Conservation (phyloP, 2,888 invertebrate species). For the Cantharis rufa region DNA sequence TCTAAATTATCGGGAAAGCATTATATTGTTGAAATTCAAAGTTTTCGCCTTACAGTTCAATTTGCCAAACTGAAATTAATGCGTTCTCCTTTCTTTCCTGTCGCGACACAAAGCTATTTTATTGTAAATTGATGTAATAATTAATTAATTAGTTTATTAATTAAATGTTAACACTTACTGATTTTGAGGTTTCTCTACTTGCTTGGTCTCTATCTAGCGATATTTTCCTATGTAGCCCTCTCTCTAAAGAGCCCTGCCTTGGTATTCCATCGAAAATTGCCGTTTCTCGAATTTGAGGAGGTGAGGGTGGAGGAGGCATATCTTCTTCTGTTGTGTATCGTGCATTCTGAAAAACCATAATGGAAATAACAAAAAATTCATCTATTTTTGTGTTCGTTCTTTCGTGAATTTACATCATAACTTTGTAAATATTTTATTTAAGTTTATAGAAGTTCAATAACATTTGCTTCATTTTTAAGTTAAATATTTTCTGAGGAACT, state of each 20-base stretch:
- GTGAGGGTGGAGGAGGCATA: slow-evolving; percentile 60
- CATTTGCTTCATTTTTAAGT: not conserved
- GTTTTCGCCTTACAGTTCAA: not conserved
- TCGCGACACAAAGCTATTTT: not conserved
- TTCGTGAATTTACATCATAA: not conserved
- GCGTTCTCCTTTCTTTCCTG: not conserved
- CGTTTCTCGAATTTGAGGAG: slow-evolving; percentile 51
- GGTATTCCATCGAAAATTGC: slow-evolving; percentile 40
- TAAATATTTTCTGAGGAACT: not conserved
- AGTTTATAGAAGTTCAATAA: not conserved
- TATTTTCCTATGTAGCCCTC: slow-evolving; percentile 44
- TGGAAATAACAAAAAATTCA: slow-evolving; percentile 10
- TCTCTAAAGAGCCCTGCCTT: slow-evolving; percentile 57
- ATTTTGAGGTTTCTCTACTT: slow-evolving; percentile 25
- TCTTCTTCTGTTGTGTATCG: slow-evolving; percentile 59
- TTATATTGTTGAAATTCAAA: not conserved
- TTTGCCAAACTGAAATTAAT: not conserved
- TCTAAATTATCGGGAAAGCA: not conserved
- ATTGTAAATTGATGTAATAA: not conserved
- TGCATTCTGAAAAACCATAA: slow-evolving; percentile 55
- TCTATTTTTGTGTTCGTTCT: slow-evolving; percentile 3
- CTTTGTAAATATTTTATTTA: not conserved
- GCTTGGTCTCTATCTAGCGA: slow-evolving; percentile 44
- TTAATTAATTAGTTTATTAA: not conserved
- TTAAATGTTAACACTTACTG: not conserved